These are phyloP conservation scores for Metopolophium dirhodum DNA, from an alignment of 1,140 invertebrate genomes.

Conservation along the genomic window DNA sequence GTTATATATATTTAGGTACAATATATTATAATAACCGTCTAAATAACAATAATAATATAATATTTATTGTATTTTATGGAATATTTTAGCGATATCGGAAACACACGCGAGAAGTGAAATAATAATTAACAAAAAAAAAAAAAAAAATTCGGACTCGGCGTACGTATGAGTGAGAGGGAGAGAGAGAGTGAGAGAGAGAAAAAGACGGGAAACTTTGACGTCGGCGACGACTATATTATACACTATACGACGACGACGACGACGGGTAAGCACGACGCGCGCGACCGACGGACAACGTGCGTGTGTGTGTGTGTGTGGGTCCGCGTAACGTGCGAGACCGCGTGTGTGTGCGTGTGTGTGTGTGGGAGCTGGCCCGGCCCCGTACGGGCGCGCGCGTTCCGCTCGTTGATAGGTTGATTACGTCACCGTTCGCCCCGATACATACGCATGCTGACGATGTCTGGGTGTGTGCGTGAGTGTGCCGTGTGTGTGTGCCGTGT, in stretches of 20 bases:
- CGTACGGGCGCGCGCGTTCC: slow-evolving; percentile 49
- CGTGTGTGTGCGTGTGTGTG: slow-evolving; percentile 50
- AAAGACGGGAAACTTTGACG: slow-evolving; percentile 18
- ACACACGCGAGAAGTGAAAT: neutral
- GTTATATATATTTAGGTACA: too few relatives aligned
- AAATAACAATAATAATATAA: too few relatives aligned
- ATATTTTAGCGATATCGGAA: neutral
- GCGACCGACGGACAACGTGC: slow-evolving; percentile 44
- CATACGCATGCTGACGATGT: neutral
- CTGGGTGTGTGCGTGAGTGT: neutral
- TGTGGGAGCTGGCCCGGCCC: slow-evolving; percentile 54
- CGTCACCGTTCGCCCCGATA: slow-evolving; percentile 50
- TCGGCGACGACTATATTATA: neutral
- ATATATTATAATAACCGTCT: too few relatives aligned
- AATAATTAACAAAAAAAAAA: too few relatives aligned
- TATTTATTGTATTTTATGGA: too few relatives aligned
- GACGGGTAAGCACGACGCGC: slow-evolving; percentile 42
- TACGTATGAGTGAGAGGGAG: neutral
- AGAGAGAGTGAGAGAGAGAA: neutral
- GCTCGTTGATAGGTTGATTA: slow-evolving; percentile 54
- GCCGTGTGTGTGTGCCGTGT: neutral
- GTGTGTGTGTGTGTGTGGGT: neutral
- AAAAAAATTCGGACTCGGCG: neutral
- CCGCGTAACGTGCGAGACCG: neutral
- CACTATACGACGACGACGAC: slow-evolving; percentile 20